phyloP scores from a whole-genome alignment of 2,888 invertebrate species.

The Epistrophe grossulariae region DNA sequence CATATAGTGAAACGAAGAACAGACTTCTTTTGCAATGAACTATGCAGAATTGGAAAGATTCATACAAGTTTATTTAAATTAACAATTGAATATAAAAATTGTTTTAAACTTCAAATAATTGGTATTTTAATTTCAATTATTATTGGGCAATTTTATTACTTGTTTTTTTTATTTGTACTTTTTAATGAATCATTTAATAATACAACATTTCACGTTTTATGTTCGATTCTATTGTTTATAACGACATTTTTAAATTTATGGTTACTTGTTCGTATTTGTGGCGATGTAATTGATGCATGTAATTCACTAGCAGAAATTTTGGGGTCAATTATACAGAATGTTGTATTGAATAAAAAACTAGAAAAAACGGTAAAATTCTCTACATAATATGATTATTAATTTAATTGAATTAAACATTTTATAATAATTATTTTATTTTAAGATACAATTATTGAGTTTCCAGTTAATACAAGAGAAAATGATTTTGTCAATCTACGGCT shows the following conservation, averaged over 20 bases:
- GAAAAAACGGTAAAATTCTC: not conserved
- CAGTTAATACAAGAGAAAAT: constrained; percentile 12
- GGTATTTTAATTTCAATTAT: constrained; percentile 3
- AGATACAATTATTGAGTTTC: constrained; percentile 13
- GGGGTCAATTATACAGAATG: not conserved
- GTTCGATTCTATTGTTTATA: not conserved
- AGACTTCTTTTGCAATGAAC: not conserved
- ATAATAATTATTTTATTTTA: not conserved
- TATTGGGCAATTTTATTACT: not conserved
- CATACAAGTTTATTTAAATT: constrained; percentile 10
- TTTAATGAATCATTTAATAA: not conserved
- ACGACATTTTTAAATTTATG: not conserved
- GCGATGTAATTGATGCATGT: constrained; percentile 1
- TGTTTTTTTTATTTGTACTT: not conserved
- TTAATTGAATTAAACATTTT: too few species aligned
- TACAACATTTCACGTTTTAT: not conserved
- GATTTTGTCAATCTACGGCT: constrained; percentile 1
- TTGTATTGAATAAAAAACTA: not conserved
- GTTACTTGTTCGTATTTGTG: constrained; percentile 6
- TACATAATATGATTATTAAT: too few species aligned
- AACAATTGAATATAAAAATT: constrained; percentile 1
- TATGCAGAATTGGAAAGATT: constrained; percentile 1
- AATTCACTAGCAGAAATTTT: not conserved
- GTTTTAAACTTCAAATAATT: constrained; percentile 9
- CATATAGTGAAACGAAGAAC: not conserved